phyloP scores from a whole-genome alignment of 2,888 invertebrate species.

The Teleiodes luculella region DNA sequence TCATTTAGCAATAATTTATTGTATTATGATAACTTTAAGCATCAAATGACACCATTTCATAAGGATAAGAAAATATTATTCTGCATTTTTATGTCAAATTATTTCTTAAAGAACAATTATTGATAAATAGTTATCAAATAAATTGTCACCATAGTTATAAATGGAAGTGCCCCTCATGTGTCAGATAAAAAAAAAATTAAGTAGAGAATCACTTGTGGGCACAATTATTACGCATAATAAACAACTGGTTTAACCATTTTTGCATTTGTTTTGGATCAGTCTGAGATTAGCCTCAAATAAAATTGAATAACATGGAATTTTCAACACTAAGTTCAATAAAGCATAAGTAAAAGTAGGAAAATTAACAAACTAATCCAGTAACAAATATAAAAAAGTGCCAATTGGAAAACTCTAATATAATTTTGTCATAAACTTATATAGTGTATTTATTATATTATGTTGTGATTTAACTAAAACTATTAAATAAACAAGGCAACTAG shows the following conservation, averaged over 20 bases:
- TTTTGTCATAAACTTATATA: constrained; percentile 59
- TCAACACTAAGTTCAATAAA: too few relatives aligned
- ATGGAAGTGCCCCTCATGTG: constrained; percentile 34
- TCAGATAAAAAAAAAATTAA: constrained; percentile 12
- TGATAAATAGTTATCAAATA: constrained; percentile 49
- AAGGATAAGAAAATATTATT: constrained; percentile 45
- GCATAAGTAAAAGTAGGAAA: background rate
- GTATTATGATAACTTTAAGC: background rate
- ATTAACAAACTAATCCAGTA: constrained; percentile 11
- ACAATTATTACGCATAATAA: constrained; percentile 18
- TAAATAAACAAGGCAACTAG: constrained; percentile 36
- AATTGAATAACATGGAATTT: too few relatives aligned
- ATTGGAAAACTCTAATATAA: constrained; percentile 37
- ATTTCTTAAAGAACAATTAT: constrained; percentile 53
- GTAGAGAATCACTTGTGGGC: constrained; percentile 25
- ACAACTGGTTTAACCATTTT: constrained; percentile 7
- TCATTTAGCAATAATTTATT: too few relatives aligned
- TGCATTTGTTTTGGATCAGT: constrained; percentile 14
- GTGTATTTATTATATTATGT: constrained; percentile 43
- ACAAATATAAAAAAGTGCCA: constrained; percentile 16
- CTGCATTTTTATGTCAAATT: constrained; percentile 64
- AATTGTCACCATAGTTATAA: constrained; percentile 48
- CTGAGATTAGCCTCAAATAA: constrained; percentile 5
- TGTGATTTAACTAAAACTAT: constrained; percentile 59
- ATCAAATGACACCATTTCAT: background rate